phyloP scores from a whole-genome alignment of 2,888 invertebrate genomes.

The Drosophila putrida region DNA sequence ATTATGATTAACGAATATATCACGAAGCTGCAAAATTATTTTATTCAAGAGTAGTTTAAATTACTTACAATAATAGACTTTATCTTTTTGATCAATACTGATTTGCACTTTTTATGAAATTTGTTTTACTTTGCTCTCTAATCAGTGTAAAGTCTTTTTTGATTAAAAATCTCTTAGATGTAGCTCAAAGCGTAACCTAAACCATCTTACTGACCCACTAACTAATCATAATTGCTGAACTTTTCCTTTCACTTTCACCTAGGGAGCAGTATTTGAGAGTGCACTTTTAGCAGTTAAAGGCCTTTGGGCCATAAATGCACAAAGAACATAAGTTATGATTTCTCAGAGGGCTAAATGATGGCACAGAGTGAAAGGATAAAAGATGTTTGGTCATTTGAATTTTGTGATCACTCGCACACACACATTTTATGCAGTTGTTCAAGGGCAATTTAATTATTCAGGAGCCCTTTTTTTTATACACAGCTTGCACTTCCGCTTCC shows the following conservation, averaged over 20 bases:
- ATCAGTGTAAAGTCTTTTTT: conserved; percentile 40
- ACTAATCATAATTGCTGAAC: conserved; percentile 45
- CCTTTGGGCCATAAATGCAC: conserved; percentile 48
- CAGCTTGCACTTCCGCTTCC: conserved; percentile 76
- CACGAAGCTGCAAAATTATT: too few species aligned
- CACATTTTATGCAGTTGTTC: conserved; percentile 69
- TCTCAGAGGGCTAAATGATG: not conserved
- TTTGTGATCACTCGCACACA: conserved; percentile 40
- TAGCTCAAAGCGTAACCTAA: conserved; percentile 36
- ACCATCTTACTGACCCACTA: conserved; percentile 48
- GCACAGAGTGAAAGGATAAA: conserved; percentile 4
- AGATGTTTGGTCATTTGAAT: conserved; percentile 58
- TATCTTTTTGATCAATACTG: not conserved
- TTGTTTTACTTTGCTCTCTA: conserved; percentile 1
- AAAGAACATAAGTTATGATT: conserved; percentile 61
- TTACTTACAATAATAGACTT: too few species aligned
- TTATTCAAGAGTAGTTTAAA: too few species aligned
- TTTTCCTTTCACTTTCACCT: conserved; percentile 53
- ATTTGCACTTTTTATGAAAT: not conserved
- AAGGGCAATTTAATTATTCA: conserved; percentile 80
- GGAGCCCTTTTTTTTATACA: conserved; percentile 50
- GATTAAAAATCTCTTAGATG: conserved; percentile 30
- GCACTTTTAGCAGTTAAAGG: conserved; percentile 19
- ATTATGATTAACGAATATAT: too few species aligned
- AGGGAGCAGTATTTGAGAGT: not conserved